Evolutionary conservation across 2,888 invertebrate species (phyloP), one percentile per base, ranked within the genome.

Genomic region (Cheilosia scutellata): DNA sequence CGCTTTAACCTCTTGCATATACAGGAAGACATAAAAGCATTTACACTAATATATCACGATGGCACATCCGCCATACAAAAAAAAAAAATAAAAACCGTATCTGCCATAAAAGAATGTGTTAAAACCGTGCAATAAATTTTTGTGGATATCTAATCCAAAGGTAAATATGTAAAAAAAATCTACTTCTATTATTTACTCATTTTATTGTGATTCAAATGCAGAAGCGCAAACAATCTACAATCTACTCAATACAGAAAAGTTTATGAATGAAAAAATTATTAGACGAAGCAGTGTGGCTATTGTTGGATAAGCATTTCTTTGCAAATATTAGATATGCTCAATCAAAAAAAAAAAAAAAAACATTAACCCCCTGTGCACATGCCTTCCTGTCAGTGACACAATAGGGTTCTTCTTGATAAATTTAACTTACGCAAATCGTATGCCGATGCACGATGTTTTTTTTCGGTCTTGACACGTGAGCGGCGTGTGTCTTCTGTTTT

Each of bases 101-200:
- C 13, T 37, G 11, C 13, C 11, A 11, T 25, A 20, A 25, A n/a
- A 49, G 29, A 66, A 42, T 11, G 27, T 37, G 49, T 60, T 49
- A 49, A 20, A 4, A 11, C 40, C 58, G 29, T 37, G 71, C 49
- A 25, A 71, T 71, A 71, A 71, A 49, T 60, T 49, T 70, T 1
- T 27, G 5, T n/a, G 58, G 71, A 71, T 71, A n/a, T n/a, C n/a
- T n/a, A 58, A 71, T 70, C 58, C 71, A 58, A 71, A 11, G 49
- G 49, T 58, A 71, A 71, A 71, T 71, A 40, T 71, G 60, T 51
- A n/a, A 2, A 2, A 47, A 20, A 2, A 70, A 47, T 37, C 47
- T 47, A 60, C 37, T 55, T 25, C 13, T 2, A 13, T 11, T 60
- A 58, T 71, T 71, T 71, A 40, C 49, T 16, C 29, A 29, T 27